Percentiles rank a stretch among this genome's conserved stretches.
These are phyloP conservation scores for Amphiprion percula DNA, from an alignment of 2,113 vertebrate species.

Conservation along the genomic window DNA sequence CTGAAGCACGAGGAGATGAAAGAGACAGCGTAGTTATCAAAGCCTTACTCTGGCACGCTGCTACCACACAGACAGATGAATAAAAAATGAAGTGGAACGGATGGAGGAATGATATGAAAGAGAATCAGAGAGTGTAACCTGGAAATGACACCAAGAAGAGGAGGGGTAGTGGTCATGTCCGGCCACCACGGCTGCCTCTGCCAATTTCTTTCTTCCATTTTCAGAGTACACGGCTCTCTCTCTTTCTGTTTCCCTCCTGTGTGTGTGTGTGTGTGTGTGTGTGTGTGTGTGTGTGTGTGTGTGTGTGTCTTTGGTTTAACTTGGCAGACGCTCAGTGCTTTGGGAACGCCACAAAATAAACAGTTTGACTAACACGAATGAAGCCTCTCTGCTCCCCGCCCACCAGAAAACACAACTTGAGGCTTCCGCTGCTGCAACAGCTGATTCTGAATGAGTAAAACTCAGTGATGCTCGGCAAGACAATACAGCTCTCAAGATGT, in stretches of 20 bases:
- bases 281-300: constrained; percentile 19
- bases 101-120: constrained; percentile 19
- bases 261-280: constrained; percentile 20
- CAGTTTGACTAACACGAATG: constrained; percentile 49
- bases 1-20: neutral
- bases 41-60: neutral
- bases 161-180: neutral
- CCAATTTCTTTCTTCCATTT: neutral
- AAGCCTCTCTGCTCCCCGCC: constrained; percentile 33
- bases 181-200: neutral
- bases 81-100: neutral
- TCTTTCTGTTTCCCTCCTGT: neutral
- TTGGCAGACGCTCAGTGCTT: constrained; percentile 55
- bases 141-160: constrained; percentile 1
- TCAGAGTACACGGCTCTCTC: neutral
- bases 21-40: neutral
- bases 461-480: constrained; percentile 1
- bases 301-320: constrained; percentile 40
- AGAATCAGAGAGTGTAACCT: constrained; percentile 37
- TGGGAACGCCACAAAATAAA: constrained; percentile 69
- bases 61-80: constrained; percentile 5
- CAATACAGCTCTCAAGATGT: neutral
- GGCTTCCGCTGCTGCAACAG: constrained; percentile 12
- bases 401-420: constrained; percentile 42
- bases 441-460: constrained; percentile 16